These are phyloP conservation scores for Malurus alboscapulatus DNA, from an alignment of 2,113 vertebrate species.

Conservation along the genomic window DNA sequence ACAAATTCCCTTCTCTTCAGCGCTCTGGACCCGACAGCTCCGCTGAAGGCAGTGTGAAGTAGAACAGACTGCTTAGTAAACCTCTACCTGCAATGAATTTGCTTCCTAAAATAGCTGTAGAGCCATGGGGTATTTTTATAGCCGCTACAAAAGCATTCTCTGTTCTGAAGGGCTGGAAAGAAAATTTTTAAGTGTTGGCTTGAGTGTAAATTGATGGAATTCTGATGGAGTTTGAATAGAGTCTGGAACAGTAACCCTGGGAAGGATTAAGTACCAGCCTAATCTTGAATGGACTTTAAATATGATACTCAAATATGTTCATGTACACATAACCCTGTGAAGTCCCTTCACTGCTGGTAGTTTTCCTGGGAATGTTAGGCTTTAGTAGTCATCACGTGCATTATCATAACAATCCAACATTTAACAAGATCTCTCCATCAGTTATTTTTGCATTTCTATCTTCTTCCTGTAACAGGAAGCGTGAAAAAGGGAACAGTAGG, in stretches of 20 bases:
- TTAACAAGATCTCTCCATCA: background rate
- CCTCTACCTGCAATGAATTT: slow-evolving; percentile 23
- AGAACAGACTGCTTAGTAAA: background rate
- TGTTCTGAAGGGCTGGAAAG: background rate
- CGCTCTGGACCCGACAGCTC: background rate
- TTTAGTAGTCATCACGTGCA: background rate
- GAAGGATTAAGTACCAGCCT: background rate
- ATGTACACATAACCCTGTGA: background rate
- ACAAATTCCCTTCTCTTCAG: background rate
- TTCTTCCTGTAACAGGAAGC: background rate
- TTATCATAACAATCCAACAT: background rate
- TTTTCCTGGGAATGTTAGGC: background rate
- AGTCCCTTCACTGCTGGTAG: background rate
- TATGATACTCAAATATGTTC: background rate
- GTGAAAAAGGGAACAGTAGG: background rate
- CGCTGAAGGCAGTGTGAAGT: fast-evolving
- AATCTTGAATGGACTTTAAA: background rate
- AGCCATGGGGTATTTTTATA: background rate
- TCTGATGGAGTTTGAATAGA: background rate
- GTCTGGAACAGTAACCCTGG: background rate
- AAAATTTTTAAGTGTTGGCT: background rate
- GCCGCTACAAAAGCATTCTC: background rate
- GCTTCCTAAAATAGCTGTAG: slow-evolving; percentile 43
- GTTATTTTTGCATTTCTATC: background rate
- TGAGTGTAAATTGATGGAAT: background rate